A percentile compares a stretch with the other conserved stretches of the same genome.
Conservation (phyloP, 2,888 invertebrate species). For the Merodon equestris region DNA sequence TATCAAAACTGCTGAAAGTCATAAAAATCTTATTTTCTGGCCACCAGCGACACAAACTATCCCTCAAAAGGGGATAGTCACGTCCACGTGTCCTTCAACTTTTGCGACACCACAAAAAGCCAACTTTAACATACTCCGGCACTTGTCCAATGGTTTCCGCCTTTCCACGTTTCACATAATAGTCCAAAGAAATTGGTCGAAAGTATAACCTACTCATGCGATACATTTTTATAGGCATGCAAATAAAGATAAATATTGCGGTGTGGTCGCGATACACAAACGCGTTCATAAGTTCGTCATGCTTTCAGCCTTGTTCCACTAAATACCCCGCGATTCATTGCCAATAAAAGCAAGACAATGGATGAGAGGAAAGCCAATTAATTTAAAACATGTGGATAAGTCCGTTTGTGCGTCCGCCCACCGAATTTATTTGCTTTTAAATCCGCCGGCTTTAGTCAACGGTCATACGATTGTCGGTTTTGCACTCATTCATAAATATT, state of each 20-base stretch:
- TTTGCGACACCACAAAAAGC: constrained; percentile 25
- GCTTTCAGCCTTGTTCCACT: constrained; percentile 12
- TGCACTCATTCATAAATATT: background rate
- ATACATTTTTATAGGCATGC: background rate
- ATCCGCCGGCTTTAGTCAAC: constrained; percentile 27
- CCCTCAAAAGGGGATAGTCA: constrained; percentile 28
- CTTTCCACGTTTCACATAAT: too few species aligned
- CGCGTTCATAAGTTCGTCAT: too few species aligned
- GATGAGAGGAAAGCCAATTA: constrained; percentile 15
- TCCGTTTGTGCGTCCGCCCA: background rate
- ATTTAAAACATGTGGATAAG: constrained; percentile 5
- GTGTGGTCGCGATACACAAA: background rate
- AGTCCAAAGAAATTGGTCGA: too few species aligned
- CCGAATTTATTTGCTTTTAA: constrained; percentile 28
- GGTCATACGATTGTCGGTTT: background rate
- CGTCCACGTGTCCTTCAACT: constrained; percentile 15
- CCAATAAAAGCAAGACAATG: constrained; percentile 2
- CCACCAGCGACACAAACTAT: constrained; percentile 28
- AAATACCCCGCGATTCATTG: background rate
- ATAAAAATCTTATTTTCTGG: constrained; percentile 21
- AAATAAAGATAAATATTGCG: constrained; percentile 20
- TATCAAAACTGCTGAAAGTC: constrained; percentile 17
- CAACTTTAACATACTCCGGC: constrained; percentile 22
- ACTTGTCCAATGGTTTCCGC: constrained; percentile 13
- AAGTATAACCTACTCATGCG: too few species aligned